Percentiles rank a stretch among this genome's conserved stretches.
Conservation (phyloP, 2,797 vertebrate genomes). For the Danio choprae region DNA sequence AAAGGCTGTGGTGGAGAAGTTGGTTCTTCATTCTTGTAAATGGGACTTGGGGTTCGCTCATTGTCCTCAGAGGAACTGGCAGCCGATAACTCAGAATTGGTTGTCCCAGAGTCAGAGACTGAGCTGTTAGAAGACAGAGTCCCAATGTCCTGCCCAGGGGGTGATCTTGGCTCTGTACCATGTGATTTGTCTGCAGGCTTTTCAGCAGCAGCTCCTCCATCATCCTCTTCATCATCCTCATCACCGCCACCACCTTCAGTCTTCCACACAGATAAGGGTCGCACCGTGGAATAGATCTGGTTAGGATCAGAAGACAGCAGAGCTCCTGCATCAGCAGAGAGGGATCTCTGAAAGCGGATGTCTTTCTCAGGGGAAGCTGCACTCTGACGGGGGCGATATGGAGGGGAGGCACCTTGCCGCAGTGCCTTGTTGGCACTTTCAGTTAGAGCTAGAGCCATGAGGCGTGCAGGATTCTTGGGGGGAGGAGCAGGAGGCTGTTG, state of each 20-base stretch:
- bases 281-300: constrained; percentile 73
- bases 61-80: constrained; percentile 68
- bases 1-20: constrained; percentile 24
- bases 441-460: constrained; percentile 82
- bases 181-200: constrained; percentile 42
- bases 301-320: constrained; percentile 66
- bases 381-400: constrained; percentile 62
- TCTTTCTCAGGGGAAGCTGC: constrained; percentile 55
- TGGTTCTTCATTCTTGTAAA: constrained; percentile 64
- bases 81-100: constrained; percentile 66
- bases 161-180: constrained; percentile 48
- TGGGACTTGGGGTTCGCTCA: constrained; percentile 62
- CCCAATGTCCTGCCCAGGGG: constrained; percentile 62
- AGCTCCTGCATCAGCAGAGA: constrained; percentile 75
- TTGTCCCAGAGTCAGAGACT: constrained; percentile 65
- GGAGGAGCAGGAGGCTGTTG: constrained; percentile 80
- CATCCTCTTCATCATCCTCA: constrained; percentile 33
- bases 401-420: constrained; percentile 69
- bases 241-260: constrained; percentile 52
- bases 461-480: constrained; percentile 83
- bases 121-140: constrained; percentile 69
- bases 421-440: constrained; percentile 82
- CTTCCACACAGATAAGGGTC: constrained; percentile 69
- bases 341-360: constrained; percentile 70
- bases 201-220: constrained; percentile 4